Percentiles rank a stretch among this genome's conserved stretches.
Evolutionary conservation across 2,113 vertebrate species (phyloP).

Genomic region (Ursus arctos): DNA sequence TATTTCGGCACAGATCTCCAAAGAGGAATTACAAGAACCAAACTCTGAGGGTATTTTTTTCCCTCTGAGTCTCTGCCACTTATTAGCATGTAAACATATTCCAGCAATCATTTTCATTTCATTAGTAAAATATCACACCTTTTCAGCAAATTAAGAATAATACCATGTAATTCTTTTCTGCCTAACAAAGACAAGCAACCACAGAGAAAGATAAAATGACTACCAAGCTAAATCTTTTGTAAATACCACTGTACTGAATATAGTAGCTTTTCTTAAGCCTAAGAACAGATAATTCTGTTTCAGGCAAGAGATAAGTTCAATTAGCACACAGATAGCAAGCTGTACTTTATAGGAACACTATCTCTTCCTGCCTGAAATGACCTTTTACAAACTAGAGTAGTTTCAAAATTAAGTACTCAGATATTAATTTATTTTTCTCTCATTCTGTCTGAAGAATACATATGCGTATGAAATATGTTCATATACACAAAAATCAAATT

Average conservation of each 20-base stretch:
- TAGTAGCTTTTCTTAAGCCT: constrained; percentile 56
- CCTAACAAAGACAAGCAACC: constrained; percentile 58
- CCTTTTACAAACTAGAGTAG: constrained; percentile 85
- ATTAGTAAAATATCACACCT: constrained; percentile 66
- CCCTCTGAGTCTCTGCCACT: background rate
- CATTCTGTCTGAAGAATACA: constrained; percentile 58
- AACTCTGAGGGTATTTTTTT: constrained; percentile 32
- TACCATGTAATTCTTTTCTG: constrained; percentile 35
- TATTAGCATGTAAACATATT: constrained; percentile 76
- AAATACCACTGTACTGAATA: constrained; percentile 73
- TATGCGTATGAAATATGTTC: constrained; percentile 5
- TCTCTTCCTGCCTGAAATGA: constrained; percentile 86
- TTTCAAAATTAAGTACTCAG: constrained; percentile 86
- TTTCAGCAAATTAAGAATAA: constrained; percentile 72
- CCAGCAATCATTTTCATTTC: constrained; percentile 66
- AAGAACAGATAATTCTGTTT: constrained; percentile 84
- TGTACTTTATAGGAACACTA: constrained; percentile 83
- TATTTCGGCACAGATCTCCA: constrained; percentile 37
- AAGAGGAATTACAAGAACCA: constrained; percentile 64
- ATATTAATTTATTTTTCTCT: constrained; percentile 79
- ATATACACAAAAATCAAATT: constrained; percentile 38
- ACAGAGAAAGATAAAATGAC: constrained; percentile 63
- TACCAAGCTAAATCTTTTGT: constrained; percentile 63
- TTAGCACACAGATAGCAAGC: constrained; percentile 83
- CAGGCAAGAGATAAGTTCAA: constrained; percentile 88